Evolutionary conservation across 2,797 vertebrate genomes (phyloP), one percentile per base, ranked within the genome.

Genomic region (Tiaroga cobitis): DNA sequence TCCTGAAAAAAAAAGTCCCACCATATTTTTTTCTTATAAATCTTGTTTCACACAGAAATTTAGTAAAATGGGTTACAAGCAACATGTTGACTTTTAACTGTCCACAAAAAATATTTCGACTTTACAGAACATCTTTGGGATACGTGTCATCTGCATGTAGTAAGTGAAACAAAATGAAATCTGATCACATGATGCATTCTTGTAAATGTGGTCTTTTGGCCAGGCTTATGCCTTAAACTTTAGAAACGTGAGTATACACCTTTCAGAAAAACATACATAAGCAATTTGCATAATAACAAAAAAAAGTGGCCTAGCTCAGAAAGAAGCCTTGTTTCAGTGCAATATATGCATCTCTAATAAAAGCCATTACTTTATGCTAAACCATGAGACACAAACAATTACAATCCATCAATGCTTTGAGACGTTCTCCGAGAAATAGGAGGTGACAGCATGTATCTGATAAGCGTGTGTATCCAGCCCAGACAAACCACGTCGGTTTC

Each of bases 401-500:
- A 88, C 54, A 16, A 37, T 68, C 72, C 76, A 88, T 83, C 83
- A 83, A 72, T 54, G 70, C 85, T 85, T 49, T 34, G 10, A 87
- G 67, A 80, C 51, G 63, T 69, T 78, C 80, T 89, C 80, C 2
- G 63, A 73, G 24, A 87, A 84, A 87, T 34, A 26, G n/a, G 46
- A 56, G 83, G 41, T 49, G 77, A 85, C 49, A 70, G 75, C 63
- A 19, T 72, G 67, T 85, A 37, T 85, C 76, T 80, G 83, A 80
- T 84, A 84, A 78, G 82, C 24, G 74, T 76, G 72, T 43, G 59
- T 49, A 69, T 84, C 65, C 74, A 69, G 46, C 65, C 46, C 32
- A 84, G 73, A 84, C 56, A 61, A 85, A 74, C 80, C 63, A 74
- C 69, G 85, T 81, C 91, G 90, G 87, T 90, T 86, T 91, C 5